Percentiles rank a stretch among this genome's conserved stretches.
Evolutionary conservation across 2,113 vertebrate species (phyloP).

Genomic region (Pitta sordida): DNA sequence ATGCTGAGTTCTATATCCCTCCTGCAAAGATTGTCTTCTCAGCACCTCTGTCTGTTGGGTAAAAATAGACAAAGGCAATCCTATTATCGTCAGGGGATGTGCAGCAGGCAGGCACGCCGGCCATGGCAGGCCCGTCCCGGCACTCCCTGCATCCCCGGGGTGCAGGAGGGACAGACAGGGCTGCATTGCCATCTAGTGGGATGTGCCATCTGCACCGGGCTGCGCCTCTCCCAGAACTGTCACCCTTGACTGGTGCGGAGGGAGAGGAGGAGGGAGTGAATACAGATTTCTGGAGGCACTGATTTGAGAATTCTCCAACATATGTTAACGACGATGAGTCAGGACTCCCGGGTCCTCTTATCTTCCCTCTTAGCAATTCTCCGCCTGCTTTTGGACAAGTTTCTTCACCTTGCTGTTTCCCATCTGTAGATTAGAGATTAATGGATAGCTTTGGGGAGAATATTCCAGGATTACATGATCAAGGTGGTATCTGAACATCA

Average conservation of each 20-base stretch:
- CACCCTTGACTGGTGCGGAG: background rate
- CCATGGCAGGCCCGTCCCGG: background rate
- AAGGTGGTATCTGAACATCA: background rate
- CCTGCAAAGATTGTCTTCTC: background rate
- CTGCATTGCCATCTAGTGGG: constrained; percentile 58
- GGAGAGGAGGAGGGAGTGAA: background rate
- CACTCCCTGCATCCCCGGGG: background rate
- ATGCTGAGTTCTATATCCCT: background rate
- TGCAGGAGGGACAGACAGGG: background rate
- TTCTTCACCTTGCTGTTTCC: constrained; percentile 32
- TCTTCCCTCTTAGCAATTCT: background rate
- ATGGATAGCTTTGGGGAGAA: constrained; percentile 17
- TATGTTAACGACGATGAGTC: constrained; percentile 42
- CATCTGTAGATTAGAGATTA: constrained; percentile 39
- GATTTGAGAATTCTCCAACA: constrained; percentile 27
- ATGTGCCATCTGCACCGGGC: background rate
- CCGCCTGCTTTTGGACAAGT: background rate
- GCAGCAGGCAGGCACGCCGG: background rate
- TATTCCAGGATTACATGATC: constrained; percentile 8
- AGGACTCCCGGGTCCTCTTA: constrained; percentile 50
- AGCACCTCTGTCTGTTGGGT: background rate
- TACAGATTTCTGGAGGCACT: constrained; percentile 43
- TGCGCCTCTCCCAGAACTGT: background rate
- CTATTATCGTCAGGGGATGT: background rate
- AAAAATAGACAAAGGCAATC: constrained; percentile 42